Conservation (phyloP, 2,888 invertebrate species). For the Plagodis dolabraria region DNA sequence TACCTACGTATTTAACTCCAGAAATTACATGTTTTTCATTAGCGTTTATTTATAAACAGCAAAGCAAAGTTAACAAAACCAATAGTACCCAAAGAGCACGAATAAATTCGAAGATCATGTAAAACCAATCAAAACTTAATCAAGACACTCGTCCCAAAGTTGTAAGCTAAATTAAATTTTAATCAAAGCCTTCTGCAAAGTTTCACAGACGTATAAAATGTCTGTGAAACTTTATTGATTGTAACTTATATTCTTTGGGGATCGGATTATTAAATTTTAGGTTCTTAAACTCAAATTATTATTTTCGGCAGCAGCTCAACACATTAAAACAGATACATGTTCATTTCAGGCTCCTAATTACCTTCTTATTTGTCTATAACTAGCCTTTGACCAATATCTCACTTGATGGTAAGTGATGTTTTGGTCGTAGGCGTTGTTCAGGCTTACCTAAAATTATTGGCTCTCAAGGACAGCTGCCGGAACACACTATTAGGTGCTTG, state of each 20-base stretch:
- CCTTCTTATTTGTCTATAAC: too few species aligned
- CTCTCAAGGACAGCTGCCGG: too few species aligned
- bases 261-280: constrained; percentile 6
- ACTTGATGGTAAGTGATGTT: too few species aligned
- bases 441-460: too few species aligned
- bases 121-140: constrained; percentile 26
- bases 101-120: constrained; percentile 20
- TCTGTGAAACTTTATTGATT: too few species aligned
- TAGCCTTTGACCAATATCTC: too few species aligned
- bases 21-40: not conserved
- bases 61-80: constrained; percentile 2
- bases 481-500: too few species aligned
- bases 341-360: too few species aligned
- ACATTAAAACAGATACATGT: too few species aligned
- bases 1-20: too few species aligned
- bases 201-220: constrained; percentile 5
- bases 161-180: constrained; percentile 19
- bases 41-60: not conserved
- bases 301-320: too few species aligned
- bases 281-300: not conserved
- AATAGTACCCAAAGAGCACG: not conserved
- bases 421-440: too few species aligned
- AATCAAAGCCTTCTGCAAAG: constrained; percentile 14
- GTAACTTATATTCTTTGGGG: constrained; percentile 12
- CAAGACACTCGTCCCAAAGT: constrained; percentile 16